phyloP scores from a whole-genome alignment of 2,888 invertebrate genomes.

The Archaeoteleia sp. region DNA sequence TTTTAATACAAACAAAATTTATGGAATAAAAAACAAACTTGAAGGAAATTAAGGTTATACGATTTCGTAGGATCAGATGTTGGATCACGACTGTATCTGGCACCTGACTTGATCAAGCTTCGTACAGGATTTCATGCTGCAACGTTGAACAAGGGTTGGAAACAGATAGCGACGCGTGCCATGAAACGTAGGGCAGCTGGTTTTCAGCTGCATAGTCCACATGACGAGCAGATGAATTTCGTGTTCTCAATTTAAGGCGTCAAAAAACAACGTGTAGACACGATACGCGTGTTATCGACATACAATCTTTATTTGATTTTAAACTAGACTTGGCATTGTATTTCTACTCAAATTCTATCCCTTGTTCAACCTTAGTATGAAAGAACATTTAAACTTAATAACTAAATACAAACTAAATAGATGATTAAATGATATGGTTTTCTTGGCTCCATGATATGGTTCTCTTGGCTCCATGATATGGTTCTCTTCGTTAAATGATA shows the following conservation, averaged over 20 bases:
- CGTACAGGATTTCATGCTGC: constrained; percentile 26
- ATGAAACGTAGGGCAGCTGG: constrained; percentile 36
- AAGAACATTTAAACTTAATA: no score
- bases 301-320: constrained; percentile 12
- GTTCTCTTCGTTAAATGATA: no score
- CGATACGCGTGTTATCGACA: not conserved
- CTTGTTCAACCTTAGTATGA: no score
- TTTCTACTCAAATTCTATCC: no score
- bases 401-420: no score
- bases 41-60: not conserved
- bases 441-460: no score
- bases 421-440: no score
- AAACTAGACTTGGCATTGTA: no score
- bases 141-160: constrained; percentile 32
- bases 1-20: not conserved
- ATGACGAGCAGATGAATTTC: constrained; percentile 39
- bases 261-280: no score
- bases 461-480: no score
- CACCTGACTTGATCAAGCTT: constrained; percentile 44
- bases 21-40: constrained; percentile 1
- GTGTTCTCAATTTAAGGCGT: not conserved
- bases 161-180: constrained; percentile 33
- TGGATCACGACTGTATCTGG: constrained; percentile 10
- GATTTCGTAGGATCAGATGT: constrained; percentile 25
- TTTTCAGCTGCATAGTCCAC: constrained; percentile 36